These are phyloP conservation scores for Chrysogorgia sp. DNA, from an alignment of 92 coral and sea anemone genomes.

Conservation along the genomic window DNA sequence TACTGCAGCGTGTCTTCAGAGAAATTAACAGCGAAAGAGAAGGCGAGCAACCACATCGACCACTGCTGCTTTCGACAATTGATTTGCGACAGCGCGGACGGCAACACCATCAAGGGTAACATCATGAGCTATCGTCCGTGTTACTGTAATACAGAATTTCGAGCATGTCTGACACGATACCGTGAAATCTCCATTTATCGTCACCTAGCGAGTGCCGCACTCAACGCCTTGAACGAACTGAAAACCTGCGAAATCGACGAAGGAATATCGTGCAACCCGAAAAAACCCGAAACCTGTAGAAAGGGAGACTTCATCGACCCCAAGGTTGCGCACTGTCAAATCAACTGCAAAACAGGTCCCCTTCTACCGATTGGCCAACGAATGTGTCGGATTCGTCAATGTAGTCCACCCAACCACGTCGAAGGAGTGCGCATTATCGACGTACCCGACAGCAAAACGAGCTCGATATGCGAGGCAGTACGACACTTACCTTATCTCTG, in stretches of 20 bases:
- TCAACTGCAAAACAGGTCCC: slow-evolving; percentile 93
- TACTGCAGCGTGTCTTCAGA: slow-evolving; percentile 76
- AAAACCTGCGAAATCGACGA: slow-evolving; percentile 84
- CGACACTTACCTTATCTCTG: slow-evolving; percentile 72
- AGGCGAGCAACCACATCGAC: slow-evolving; percentile 75
- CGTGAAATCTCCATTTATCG: slow-evolving; percentile 61
- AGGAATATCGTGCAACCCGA: slow-evolving; percentile 77
- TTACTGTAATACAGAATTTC: slow-evolving; percentile 81
- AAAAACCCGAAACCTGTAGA: slow-evolving; percentile 78
- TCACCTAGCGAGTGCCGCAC: slow-evolving; percentile 61
- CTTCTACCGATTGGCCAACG: slow-evolving; percentile 92
- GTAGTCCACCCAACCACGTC: slow-evolving; percentile 80
- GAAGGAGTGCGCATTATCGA: slow-evolving; percentile 75
- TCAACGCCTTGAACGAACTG: slow-evolving; percentile 63
- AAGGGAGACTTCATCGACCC: slow-evolving; percentile 91
- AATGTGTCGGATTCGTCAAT: slow-evolving; percentile 89
- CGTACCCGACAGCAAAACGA: slow-evolving; percentile 75
- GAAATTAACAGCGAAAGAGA: slow-evolving; percentile 23
- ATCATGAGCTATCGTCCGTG: slow-evolving; percentile 87
- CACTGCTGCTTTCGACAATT: slow-evolving; percentile 85
- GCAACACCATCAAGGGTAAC: slow-evolving; percentile 69
- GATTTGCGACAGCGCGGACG: slow-evolving; percentile 77
- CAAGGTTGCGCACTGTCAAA: slow-evolving; percentile 80
- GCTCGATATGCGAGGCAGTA: slow-evolving; percentile 89
- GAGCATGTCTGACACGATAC: slow-evolving; percentile 72